A percentile compares a stretch with the other conserved stretches of the same genome.
phyloP scores from a whole-genome alignment of 2,888 invertebrate genomes.

The Harpalus rubripes region DNA sequence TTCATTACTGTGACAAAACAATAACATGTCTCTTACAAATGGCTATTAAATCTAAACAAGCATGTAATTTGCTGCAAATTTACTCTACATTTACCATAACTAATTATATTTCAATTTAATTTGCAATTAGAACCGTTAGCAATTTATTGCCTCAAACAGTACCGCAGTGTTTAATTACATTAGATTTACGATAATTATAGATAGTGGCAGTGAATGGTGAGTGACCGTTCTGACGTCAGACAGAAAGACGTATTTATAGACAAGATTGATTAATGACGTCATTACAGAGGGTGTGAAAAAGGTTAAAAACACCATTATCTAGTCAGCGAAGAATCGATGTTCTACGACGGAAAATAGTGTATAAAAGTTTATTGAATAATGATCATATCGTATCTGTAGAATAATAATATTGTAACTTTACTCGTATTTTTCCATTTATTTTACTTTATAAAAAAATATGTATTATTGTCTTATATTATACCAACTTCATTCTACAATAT shows the following conservation, averaged over 20 bases:
- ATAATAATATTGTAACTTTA: too few species aligned
- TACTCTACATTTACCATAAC: neutral
- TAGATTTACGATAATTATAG: slow-evolving; percentile 3
- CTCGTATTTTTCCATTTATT: too few species aligned
- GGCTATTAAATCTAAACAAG: neutral
- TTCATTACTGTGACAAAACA: neutral
- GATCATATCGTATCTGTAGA: too few species aligned
- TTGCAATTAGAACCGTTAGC: neutral
- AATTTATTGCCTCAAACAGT: neutral
- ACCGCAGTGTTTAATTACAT: neutral
- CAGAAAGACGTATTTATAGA: slow-evolving; percentile 18
- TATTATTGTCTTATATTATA: too few species aligned
- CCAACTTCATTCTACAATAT: too few species aligned
- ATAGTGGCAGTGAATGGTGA: neutral
- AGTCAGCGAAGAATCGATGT: neutral
- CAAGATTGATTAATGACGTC: slow-evolving; percentile 22
- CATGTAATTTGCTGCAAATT: neutral
- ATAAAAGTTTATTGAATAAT: neutral
- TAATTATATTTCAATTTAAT: neutral
- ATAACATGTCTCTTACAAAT: neutral
- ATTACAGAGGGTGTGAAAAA: slow-evolving; percentile 1
- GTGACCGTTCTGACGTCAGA: slow-evolving; percentile 6
- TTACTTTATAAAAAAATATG: too few species aligned
- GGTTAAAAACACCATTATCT: slow-evolving; percentile 29
- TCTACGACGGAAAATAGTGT: neutral